Percentiles rank a stretch among this genome's conserved stretches.
These are phyloP conservation scores for Sphaerophoria taeniata DNA, from an alignment of 2,888 invertebrate species.

Conservation along the genomic window DNA sequence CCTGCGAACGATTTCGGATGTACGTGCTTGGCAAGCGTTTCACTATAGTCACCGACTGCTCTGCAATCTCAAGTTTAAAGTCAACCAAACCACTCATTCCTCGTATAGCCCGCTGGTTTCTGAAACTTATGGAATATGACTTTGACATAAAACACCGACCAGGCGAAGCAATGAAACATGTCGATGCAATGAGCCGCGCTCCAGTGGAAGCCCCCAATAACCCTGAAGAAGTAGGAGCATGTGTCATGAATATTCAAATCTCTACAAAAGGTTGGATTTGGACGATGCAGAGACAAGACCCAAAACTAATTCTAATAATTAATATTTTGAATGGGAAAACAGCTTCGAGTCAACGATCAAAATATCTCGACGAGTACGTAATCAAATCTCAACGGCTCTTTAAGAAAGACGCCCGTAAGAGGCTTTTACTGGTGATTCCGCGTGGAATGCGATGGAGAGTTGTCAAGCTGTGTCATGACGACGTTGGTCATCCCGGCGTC, in stretches of 20 bases:
- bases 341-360: slow-evolving; percentile 9
- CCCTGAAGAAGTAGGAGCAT: slow-evolving; percentile 23
- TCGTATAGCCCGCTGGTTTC: slow-evolving; percentile 43
- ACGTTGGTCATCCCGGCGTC: slow-evolving; percentile 50
- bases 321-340: neutral
- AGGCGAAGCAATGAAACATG: slow-evolving; percentile 53
- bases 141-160: slow-evolving; percentile 48
- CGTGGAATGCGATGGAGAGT: slow-evolving; percentile 42
- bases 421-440: slow-evolving; percentile 35
- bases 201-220: slow-evolving; percentile 31
- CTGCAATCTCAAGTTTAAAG: neutral
- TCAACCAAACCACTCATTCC: slow-evolving; percentile 45
- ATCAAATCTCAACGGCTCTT: slow-evolving; percentile 43
- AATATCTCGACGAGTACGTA: slow-evolving; percentile 13
- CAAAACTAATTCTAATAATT: slow-evolving; percentile 38
- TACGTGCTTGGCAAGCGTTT: slow-evolving; percentile 56
- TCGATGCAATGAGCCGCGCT: slow-evolving; percentile 47
- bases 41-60: neutral
- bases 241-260: slow-evolving; percentile 39
- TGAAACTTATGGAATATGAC: slow-evolving; percentile 50
- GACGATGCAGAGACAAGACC: slow-evolving; percentile 61
- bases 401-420: slow-evolving; percentile 16
- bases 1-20: slow-evolving; percentile 60
- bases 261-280: slow-evolving; percentile 51
- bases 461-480: slow-evolving; percentile 46